Evolutionary conservation across 2,797 vertebrate species (phyloP).

Genomic region (Chloroceryle inda): DNA sequence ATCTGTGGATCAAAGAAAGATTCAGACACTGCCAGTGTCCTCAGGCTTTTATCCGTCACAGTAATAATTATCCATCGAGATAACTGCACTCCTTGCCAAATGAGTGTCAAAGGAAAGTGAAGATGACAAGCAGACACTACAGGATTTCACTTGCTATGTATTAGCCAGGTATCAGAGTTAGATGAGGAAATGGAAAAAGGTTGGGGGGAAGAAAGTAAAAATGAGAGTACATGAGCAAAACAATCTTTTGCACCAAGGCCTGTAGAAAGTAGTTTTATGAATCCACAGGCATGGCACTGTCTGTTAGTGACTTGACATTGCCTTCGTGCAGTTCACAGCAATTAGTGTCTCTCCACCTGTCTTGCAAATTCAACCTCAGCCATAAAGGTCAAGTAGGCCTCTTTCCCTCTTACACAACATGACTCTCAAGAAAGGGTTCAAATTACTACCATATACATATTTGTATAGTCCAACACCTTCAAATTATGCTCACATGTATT

Average conservation of each 20-base stretch:
- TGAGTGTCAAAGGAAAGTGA: background rate
- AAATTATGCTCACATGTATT: background rate
- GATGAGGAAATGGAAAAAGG: background rate
- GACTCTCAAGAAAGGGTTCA: background rate
- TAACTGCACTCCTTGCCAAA: conserved; percentile 41
- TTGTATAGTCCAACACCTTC: background rate
- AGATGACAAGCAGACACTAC: background rate
- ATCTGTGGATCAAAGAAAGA: background rate
- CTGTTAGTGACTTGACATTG: background rate
- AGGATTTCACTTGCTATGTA: background rate
- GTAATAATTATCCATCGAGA: conserved; percentile 47
- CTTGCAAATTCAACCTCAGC: background rate
- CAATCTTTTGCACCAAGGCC: background rate
- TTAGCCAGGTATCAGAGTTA: background rate
- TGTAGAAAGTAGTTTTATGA: background rate
- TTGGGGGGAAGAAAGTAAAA: background rate
- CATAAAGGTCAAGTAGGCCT: background rate
- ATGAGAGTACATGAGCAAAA: background rate
- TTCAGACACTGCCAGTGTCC: background rate
- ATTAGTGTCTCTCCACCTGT: background rate
- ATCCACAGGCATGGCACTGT: too few species aligned
- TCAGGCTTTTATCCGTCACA: background rate
- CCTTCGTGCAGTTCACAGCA: background rate
- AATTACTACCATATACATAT: background rate
- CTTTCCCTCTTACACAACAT: background rate